Evolutionary conservation across 2,113 vertebrate species (phyloP), one percentile per base, ranked within the genome.

Genomic region (Isurus oxyrinchus): DNA sequence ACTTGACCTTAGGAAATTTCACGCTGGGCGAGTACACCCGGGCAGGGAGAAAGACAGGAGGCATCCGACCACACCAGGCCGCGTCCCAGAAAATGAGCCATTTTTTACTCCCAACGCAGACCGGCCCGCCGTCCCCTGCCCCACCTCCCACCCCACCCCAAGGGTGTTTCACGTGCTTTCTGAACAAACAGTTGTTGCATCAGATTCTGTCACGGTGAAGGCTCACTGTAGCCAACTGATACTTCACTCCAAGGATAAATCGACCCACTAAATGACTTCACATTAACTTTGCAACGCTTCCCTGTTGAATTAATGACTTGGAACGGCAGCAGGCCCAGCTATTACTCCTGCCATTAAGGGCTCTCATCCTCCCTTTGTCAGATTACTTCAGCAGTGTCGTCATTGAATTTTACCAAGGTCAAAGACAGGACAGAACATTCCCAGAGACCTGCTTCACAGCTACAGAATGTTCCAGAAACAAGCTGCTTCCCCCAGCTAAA

Each of bases 401-500:
- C 11, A 40, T 40, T 40, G 79, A 81, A 13, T 81, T 14, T 81
- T 40, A 11, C 14, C 79, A 40, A 40, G 79, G 79, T 19, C 79
- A 40, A 40, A 14, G 40, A 14, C 79, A 16, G 79, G n/a, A 40
- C 79, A 40, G 35, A 0, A 3, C 35, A 14, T 16, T 40, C 79
- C 79, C 79, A 5, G 35, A 3, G 13, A 3, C 11, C 13, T 13
- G 13, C 0, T 16, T 3, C 79, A 40, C n/a, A 19, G n/a, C 79
- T 40, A 10, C 11, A 16, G 14, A 81, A 81, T n/a, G n/a, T 81
- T 81, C n/a, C 79, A 81, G 14, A 40, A 40, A 81, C 79, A 16
- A 4, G n/a, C 79, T 19, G 2, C n/a, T 23, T 23, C 0, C 0
- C 0, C 3, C 1, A 23, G 14, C 59, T 61, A 8, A 8, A 61